Evolutionary conservation across 2,888 invertebrate species (phyloP).

Genomic region (Nomada goodeniana): DNA sequence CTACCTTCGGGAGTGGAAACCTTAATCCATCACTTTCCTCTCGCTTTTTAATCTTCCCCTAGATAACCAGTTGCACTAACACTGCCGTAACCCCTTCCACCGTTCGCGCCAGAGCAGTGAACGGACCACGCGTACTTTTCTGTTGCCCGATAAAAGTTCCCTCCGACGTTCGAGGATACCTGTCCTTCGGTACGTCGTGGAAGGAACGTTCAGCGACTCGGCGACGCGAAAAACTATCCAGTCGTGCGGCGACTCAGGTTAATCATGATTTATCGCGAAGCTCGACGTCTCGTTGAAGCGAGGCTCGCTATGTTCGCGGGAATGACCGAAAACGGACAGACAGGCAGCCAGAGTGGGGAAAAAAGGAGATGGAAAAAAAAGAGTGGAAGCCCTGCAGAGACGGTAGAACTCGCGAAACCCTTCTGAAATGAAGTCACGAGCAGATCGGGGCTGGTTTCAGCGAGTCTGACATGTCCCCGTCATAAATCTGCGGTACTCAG

Average conservation of each 20-base stretch:
- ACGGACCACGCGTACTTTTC: too few relatives aligned
- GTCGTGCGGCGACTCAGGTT: not conserved
- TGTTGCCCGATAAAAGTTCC: conserved; percentile 13
- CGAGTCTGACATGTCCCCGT: conserved; percentile 76
- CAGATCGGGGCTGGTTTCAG: conserved; percentile 74
- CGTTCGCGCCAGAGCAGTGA: not conserved
- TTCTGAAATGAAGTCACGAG: conserved; percentile 74
- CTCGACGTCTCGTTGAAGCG: not conserved
- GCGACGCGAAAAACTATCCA: not conserved
- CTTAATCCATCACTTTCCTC: not conserved
- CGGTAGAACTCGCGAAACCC: conserved; percentile 42
- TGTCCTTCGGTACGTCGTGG: not conserved
- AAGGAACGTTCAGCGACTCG: conserved; percentile 5
- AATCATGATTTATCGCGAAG: conserved; percentile 31
- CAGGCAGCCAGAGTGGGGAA: not conserved
- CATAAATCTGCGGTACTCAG: conserved; percentile 79
- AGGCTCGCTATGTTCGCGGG: conserved; percentile 6
- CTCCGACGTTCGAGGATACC: not conserved
- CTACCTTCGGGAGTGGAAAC: not conserved
- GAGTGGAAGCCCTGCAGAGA: conserved; percentile 5
- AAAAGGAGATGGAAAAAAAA: conserved; percentile 22
- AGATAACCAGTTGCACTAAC: not conserved
- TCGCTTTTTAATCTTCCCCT: not conserved
- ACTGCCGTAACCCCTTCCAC: not conserved
- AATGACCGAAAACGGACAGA: conserved; percentile 9